Evolutionary conservation across 2,888 invertebrate genomes (phyloP).

Genomic region (Thera britannica): DNA sequence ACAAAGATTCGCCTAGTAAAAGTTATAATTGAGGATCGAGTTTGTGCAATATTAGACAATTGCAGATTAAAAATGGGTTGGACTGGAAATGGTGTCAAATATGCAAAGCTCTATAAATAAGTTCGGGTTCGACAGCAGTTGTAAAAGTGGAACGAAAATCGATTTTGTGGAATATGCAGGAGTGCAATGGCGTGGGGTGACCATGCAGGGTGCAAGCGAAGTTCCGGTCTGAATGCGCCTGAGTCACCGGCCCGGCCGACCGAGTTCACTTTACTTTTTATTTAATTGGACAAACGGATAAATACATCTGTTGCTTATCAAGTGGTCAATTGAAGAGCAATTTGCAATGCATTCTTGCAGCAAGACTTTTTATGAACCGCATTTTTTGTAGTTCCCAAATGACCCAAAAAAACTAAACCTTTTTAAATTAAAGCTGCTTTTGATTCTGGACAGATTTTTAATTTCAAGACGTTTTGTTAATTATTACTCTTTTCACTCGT

Average conservation of each 20-base stretch:
- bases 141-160: constrained; percentile 80
- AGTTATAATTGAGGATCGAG: constrained; percentile 9
- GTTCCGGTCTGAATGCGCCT: constrained; percentile 66
- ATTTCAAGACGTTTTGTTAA: background rate
- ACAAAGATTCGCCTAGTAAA: constrained; percentile 15
- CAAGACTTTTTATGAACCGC: background rate
- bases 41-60: background rate
- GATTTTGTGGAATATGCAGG: constrained; percentile 59
- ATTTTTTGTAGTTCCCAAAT: background rate
- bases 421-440: background rate
- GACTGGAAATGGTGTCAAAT: constrained; percentile 4
- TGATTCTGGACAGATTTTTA: background rate
- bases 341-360: constrained; percentile 5
- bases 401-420: background rate
- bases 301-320: constrained; percentile 22
- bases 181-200: constrained; percentile 68
- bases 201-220: constrained; percentile 50
- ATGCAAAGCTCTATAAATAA: constrained; percentile 20
- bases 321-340: constrained; percentile 11
- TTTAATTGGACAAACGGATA: constrained; percentile 25
- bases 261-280: constrained; percentile 29
- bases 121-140: constrained; percentile 36
- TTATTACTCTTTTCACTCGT: background rate
- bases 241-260: constrained; percentile 47
- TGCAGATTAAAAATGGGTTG: background rate